Evolutionary conservation across 53 echinoderm and acorn worm genomes (phyloP), one percentile per base, ranked within the genome.

Genomic region (Paracentrotus lividus): DNA sequence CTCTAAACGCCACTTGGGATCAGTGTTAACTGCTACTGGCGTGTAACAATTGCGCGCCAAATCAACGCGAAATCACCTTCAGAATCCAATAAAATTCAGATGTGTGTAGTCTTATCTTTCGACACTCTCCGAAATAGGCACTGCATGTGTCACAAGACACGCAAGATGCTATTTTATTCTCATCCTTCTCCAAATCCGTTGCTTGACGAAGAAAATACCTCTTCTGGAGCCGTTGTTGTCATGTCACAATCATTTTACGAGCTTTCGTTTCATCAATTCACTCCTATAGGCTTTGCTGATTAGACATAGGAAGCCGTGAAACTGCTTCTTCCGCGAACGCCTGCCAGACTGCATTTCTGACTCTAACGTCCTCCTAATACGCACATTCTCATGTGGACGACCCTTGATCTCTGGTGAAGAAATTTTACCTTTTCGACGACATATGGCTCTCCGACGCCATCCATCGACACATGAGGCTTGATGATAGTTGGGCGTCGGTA

Each of bases 221-320:
- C 57, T 57, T 87, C 57, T 65, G 54, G 42, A 45, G 69, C 91
- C 75, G 91, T 90, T 90, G 91, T 90, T 90, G 91, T 90, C 75
- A 90, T 51, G 91, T 90, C 91, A 90, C 91, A 90, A 90, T 90
- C 91, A 42, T 72, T 90, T 90, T 90, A 90, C 75, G 69, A 42
- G 75, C 67, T 72, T 90, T 90, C 91, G 91, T 90, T 90, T 90
- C 91, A 90, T 72, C 91, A 90, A 90, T 90, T 90, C 91, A 72
- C 69, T 49, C 3, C 58, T 69, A 90, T 90, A 75, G 76, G 91
- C 75, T 90, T 68, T 53, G 49, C 75, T 90, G 45, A 90, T 90
- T 90, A 90, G 91, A 49, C 91, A 90, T 40, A 90, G 91, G 91
- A 90, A 90, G 91, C 91, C 91, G 91, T 90, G 91, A 69, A 66